A percentile compares a stretch with the other conserved stretches of the same genome.
Conservation (phyloP, 2,888 invertebrate genomes). For the Chromoteleia sp. region DNA sequence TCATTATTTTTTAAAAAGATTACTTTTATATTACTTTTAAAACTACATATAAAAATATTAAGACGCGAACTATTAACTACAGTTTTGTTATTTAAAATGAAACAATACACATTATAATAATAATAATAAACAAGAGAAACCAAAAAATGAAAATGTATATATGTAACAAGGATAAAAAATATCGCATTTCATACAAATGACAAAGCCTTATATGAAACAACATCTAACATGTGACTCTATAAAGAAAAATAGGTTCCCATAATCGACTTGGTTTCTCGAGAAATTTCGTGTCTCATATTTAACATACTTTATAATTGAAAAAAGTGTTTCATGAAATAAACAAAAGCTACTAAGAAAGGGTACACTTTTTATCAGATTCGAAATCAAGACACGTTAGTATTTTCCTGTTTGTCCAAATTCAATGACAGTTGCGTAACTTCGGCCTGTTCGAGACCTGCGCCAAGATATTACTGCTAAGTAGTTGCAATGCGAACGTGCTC, state of each 20-base stretch:
- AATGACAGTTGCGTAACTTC: constrained; percentile 48
- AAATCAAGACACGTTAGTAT: constrained; percentile 37
- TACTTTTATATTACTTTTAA: too few species aligned
- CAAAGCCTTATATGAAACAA: constrained; percentile 12
- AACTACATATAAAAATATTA: too few species aligned
- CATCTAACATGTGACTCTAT: background rate
- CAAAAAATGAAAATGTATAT: too few species aligned
- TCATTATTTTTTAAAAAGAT: too few species aligned
- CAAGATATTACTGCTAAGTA: constrained; percentile 40
- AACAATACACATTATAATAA: too few species aligned
- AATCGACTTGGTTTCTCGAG: constrained; percentile 9
- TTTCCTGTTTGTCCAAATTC: constrained; percentile 63
- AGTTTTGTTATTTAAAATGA: too few species aligned
- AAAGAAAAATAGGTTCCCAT: constrained; percentile 10
- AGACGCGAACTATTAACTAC: too few species aligned
- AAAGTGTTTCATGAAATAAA: constrained; percentile 58
- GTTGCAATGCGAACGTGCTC: constrained; percentile 36
- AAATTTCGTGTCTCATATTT: constrained; percentile 19
- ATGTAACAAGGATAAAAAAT: constrained; percentile 9
- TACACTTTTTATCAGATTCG: constrained; percentile 48
- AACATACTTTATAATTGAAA: constrained; percentile 36
- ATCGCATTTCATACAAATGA: background rate
- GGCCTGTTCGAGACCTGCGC: constrained; percentile 30
- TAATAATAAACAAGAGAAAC: too few species aligned
- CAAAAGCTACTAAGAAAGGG: constrained; percentile 47